Base-by-base conservation (phyloP, 2,888 invertebrate genomes). In the Metacarcinus magister region DNA sequence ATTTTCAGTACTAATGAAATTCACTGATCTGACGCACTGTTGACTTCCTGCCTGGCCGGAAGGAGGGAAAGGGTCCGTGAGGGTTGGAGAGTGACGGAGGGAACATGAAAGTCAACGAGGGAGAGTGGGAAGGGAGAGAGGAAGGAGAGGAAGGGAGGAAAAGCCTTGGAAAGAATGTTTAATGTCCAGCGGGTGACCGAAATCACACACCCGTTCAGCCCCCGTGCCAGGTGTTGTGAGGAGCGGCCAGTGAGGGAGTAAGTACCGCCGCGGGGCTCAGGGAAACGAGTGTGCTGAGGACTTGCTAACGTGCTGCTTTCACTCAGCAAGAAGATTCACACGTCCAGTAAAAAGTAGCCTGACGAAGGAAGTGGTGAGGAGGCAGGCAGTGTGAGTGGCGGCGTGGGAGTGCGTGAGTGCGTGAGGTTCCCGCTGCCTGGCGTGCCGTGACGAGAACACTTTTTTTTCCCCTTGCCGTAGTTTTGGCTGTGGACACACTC, bases 1-100 rank as follows among this genome's bases (percentile, higher is more conserved):
- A 32, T 87, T 87, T 87, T 2, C 87, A 87, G 87, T 87, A 87
- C 87, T 87, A 39, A 87, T 87, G 87, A 87, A 87, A 39, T 39
- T 39, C 10, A 4, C 32, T 13, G 87, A 87, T 16, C 87, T 39
- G 87, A 87, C 87, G 87, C 87, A 32, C 16, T 19, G 87, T 87
- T 2, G 19, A 87, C 87, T 39, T 87, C 87, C 87, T 87, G 39
- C 19, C 32, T 87, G 87, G 39, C 87, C 87, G 87, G 87, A 87
- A 87, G 87, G 39, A 39, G 87, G 87, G 8, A 87, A 16, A 39
- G 82, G n/a, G 87, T 39, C 39, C 39, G 39, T 5, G 67, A 67
- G 16, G 23, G 67, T 5, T 67, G 67, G 67, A 5, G 67, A 7
- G 67, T 16, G 67, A 23, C 23, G 67, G 67, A 67, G 23, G 67